phyloP scores from a whole-genome alignment of 2,797 vertebrate species.

The Morelia viridis region DNA sequence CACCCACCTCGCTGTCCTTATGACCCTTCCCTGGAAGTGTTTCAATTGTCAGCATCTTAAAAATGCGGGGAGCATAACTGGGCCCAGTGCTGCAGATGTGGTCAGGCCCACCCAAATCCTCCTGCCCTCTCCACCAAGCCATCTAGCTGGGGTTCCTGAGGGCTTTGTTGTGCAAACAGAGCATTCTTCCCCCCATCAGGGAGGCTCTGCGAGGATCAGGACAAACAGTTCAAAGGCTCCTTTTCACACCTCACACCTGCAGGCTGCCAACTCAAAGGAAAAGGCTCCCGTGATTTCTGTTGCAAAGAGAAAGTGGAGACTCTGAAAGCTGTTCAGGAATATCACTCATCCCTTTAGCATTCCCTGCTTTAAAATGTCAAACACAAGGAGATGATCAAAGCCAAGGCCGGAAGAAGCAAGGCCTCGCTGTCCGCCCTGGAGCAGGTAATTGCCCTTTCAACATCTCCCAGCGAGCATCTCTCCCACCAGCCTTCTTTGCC shows the following conservation, averaged over 20 bases:
- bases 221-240: not conserved
- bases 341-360: not conserved
- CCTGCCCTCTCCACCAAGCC: not conserved
- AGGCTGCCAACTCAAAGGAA: not conserved
- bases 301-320: not conserved
- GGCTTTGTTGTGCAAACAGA: not conserved
- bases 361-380: conserved; percentile 4
- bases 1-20: not conserved
- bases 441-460: not conserved
- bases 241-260: conserved; percentile 11
- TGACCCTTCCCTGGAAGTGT: too few species aligned
- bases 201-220: too few species aligned
- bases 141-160: too few species aligned
- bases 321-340: not conserved
- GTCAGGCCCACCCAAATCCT: not conserved
- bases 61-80: too few species aligned
- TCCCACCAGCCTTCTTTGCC: not conserved
- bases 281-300: not conserved
- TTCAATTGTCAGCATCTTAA: not conserved
- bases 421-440: not conserved
- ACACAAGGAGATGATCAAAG: conserved; percentile 38
- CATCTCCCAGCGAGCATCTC: not conserved
- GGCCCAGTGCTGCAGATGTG: not conserved
- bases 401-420: not conserved
- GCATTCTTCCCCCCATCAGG: not conserved